These are phyloP conservation scores for Pocota personata DNA, from an alignment of 2,888 invertebrate genomes.

Conservation along the genomic window DNA sequence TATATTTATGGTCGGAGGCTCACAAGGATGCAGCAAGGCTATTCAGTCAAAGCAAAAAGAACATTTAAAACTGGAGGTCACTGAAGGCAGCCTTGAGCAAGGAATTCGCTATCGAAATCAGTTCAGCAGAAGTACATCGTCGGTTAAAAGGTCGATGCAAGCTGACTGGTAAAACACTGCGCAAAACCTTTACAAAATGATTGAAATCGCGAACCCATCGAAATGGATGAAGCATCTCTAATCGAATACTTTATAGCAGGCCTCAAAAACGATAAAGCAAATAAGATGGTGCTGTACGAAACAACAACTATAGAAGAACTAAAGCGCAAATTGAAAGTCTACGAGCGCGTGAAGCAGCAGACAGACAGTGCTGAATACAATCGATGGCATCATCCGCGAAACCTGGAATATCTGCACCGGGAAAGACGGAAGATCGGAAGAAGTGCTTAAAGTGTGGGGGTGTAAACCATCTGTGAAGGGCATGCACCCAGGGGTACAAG, in stretches of 20 bases:
- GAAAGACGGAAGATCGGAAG: not conserved
- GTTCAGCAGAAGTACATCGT: slow-evolving; percentile 34
- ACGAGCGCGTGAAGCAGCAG: not conserved
- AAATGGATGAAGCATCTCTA: slow-evolving; percentile 35
- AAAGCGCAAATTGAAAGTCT: slow-evolving; percentile 30
- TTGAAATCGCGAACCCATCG: slow-evolving; percentile 31
- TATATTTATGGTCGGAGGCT: not conserved
- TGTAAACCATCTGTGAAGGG: not conserved
- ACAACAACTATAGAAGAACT: slow-evolving; percentile 20
- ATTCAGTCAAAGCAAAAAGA: not conserved
- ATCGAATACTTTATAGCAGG: too few species aligned
- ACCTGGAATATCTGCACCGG: too few species aligned
- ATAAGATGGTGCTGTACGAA: slow-evolving; percentile 41
- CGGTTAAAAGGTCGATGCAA: slow-evolving; percentile 15
- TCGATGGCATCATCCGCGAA: too few species aligned
- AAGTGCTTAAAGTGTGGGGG: not conserved
- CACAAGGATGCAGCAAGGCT: not conserved
- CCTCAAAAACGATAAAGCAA: slow-evolving; percentile 21
- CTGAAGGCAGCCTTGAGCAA: slow-evolving; percentile 25
- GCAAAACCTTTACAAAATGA: slow-evolving; percentile 1
- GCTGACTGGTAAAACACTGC: not conserved
- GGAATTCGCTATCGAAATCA: slow-evolving; percentile 13
- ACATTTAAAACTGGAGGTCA: not conserved
- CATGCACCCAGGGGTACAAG: not conserved
- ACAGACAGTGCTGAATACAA: too few species aligned